phyloP scores from a whole-genome alignment of 2,113 vertebrate genomes.

The Prietella phreatophila region DNA sequence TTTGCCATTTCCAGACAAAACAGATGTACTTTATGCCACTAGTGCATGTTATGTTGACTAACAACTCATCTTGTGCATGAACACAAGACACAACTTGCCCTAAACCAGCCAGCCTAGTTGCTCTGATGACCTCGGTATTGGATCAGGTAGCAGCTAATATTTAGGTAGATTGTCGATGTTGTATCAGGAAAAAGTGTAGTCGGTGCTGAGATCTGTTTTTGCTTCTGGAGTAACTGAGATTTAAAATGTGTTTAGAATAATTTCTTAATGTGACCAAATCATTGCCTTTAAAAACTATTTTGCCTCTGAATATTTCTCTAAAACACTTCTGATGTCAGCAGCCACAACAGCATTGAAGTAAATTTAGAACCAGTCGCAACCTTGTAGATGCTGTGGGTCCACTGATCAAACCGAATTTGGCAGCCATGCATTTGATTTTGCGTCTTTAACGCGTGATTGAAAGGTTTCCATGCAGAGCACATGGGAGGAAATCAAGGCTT shows the following conservation, averaged over 20 bases:
- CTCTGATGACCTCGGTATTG: not conserved
- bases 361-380: not conserved
- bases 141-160: not conserved
- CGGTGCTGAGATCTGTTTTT: not conserved
- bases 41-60: constrained; percentile 13
- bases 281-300: not conserved
- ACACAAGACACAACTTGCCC: not conserved
- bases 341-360: not conserved
- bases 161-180: no score
- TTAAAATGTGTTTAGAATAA: not conserved
- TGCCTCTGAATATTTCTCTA: not conserved
- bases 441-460: constrained; percentile 6
- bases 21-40: not conserved
- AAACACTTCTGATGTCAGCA: not conserved
- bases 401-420: not conserved
- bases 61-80: not conserved
- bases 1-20: not conserved
- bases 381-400: not conserved
- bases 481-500: not conserved
- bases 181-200: not conserved
- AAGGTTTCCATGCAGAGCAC: not conserved
- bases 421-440: constrained; percentile 23
- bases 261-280: not conserved
- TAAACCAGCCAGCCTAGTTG: not conserved
- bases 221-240: not conserved